Conservation (phyloP, 2,797 vertebrate genomes). For the Mus spretus region DNA sequence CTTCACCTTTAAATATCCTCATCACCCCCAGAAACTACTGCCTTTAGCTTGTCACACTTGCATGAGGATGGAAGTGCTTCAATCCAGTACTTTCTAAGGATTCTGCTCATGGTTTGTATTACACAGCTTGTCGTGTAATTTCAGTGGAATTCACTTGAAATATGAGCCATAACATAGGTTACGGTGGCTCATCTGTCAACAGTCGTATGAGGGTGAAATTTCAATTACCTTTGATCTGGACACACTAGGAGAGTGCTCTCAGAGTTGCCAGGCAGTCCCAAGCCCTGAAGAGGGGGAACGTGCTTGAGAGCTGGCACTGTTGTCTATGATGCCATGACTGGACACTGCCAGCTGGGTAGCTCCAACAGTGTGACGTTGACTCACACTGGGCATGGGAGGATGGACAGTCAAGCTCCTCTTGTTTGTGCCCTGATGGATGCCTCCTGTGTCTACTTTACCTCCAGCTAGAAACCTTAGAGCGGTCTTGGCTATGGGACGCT, state of each 20-base stretch:
- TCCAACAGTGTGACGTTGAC: background rate
- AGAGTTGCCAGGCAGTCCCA: background rate
- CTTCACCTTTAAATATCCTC: background rate
- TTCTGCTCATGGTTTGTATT: background rate
- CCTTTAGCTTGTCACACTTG: background rate
- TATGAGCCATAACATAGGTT: background rate
- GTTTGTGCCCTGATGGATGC: background rate
- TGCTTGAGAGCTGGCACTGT: background rate
- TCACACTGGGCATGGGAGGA: background rate
- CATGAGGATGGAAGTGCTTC: background rate
- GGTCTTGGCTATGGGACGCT: too few species aligned
- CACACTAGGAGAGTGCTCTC: background rate
- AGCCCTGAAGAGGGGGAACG: background rate
- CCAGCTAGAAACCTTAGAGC: background rate
- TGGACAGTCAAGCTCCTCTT: accelerated
- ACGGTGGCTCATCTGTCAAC: background rate
- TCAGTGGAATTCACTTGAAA: background rate
- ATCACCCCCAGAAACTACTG: background rate
- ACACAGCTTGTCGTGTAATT: background rate
- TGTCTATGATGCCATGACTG: accelerated
- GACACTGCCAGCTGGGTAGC: background rate
- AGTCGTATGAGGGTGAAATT: background rate
- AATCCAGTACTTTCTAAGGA: background rate
- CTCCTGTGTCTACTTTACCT: accelerated
- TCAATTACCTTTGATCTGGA: conserved; percentile 7